Evolutionary conservation across 2,888 invertebrate genomes (phyloP).

Genomic region (Pammene fasciana): DNA sequence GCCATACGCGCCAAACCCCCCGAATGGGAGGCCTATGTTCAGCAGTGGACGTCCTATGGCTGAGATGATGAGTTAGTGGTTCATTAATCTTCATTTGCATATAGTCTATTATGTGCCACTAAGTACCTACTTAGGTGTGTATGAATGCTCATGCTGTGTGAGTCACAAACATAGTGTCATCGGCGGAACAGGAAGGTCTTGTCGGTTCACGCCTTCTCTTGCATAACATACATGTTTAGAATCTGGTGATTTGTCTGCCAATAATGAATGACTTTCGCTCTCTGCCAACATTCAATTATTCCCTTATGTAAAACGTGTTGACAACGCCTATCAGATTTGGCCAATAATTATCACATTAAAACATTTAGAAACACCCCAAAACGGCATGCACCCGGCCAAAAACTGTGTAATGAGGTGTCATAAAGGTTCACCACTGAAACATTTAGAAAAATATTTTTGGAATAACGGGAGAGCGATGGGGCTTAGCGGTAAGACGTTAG

Average conservation of each 20-base stretch:
- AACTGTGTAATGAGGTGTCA: no score
- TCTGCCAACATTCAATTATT: neutral
- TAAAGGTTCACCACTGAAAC: no score
- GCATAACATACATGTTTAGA: conserved; percentile 17
- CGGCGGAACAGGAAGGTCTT: conserved; percentile 7
- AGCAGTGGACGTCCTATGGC: no score
- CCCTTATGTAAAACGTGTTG: neutral
- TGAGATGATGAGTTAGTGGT: no score
- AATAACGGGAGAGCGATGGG: no score
- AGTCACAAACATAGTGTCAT: conserved; percentile 20
- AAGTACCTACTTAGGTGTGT: conserved; percentile 6
- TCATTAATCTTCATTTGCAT: conserved; percentile 12
- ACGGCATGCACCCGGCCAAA: no score
- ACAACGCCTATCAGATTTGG: neutral
- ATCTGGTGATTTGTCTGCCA: conserved; percentile 4
- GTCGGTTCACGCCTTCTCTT: conserved; percentile 21
- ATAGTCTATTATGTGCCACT: conserved; percentile 8
- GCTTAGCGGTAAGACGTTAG: no score
- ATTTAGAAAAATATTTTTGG: no score
- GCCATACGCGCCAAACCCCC: no score
- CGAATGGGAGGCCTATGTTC: no score
- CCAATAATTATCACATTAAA: neutral
- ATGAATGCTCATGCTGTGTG: neutral
- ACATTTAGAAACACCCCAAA: neutral
- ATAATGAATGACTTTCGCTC: conserved; percentile 17